Evolutionary conservation across 64 coral and sea anemone species (phyloP), one percentile per base, ranked within the genome.

Genomic region (Orbicella faveolata): DNA sequence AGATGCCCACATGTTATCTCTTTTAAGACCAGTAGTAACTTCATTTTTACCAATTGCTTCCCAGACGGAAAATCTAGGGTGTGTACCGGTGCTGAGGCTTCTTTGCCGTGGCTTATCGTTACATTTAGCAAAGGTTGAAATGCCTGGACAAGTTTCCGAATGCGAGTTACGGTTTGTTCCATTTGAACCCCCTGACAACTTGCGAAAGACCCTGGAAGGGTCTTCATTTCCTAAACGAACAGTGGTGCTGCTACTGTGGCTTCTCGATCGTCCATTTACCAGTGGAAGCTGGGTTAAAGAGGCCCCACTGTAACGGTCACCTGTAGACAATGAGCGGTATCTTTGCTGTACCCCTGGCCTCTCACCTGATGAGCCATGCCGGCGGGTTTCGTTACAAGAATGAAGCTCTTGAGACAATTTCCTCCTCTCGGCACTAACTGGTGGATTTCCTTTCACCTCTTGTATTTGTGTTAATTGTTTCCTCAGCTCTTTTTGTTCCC

Each of bases 361-460:
- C 9, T 85, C 63, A 20, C 36, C 36, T 9, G 82, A 5, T 51
- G 9, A 73, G 11, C 64, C 2, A 52, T 72, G 37, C 9, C 41
- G 67, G 11, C 36, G 21, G 10, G 36, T 85, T 68, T 73, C 35
- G 3, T 30, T 85, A 23, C 63, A 85, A 26, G 65, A 73, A 30
- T 30, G 30, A 8, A 52, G 26, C 68, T 85, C 20, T 15, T 33
- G 82, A 4, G 52, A 65, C 3, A 70, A 39, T 19, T 85, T 85
- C 52, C 37, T 73, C 44, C 41, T 70, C 52, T 85, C 82, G 20
- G 72, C 21, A 39, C 82, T 20, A 41, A 85, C 21, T n/a, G 20
- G 0, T 4, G 82, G 82, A 68, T 85, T 85, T 13, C 36, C 65
- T 41, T 85, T 85, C 23, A 85, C 39, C 52, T 85, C 37, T 52